Percentiles rank a stretch among this genome's conserved stretches.
phyloP scores from a whole-genome alignment of 2,797 vertebrate genomes.

The Malacoraja senta region DNA sequence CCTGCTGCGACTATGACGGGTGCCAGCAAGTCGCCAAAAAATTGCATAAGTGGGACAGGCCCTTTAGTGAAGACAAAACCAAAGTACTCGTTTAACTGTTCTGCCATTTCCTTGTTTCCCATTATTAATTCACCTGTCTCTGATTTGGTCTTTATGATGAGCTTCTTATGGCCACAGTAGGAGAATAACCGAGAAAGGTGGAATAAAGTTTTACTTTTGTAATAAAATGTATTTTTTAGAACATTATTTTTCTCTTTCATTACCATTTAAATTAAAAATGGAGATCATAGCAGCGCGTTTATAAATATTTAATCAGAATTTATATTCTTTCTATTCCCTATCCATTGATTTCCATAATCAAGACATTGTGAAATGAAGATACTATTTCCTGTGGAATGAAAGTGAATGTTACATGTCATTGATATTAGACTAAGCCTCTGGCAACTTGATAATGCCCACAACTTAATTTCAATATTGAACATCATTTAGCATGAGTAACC shows the following conservation, averaged over 20 bases:
- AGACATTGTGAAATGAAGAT: neutral
- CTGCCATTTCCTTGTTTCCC: too few species aligned
- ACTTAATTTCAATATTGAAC: neutral
- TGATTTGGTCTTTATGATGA: neutral
- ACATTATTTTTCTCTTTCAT: neutral
- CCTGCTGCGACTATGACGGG: too few species aligned
- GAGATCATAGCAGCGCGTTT: neutral
- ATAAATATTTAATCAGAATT: neutral
- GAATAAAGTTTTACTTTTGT: neutral
- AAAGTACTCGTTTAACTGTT: too few species aligned
- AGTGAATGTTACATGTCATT: neutral
- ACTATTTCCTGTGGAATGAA: neutral
- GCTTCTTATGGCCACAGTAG: neutral
- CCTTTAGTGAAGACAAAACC: too few species aligned
- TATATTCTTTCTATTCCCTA: neutral
- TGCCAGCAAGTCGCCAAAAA: too few species aligned
- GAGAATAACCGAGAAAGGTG: neutral
- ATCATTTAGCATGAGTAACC: neutral
- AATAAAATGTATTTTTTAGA: neutral
- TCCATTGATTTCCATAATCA: neutral
- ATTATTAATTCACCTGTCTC: too few species aligned
- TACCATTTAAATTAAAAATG: conserved; percentile 9
- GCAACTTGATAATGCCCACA: neutral
- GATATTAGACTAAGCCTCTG: neutral
- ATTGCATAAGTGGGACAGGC: too few species aligned